Evolutionary conservation across 2,113 vertebrate genomes (phyloP).

Genomic region (Cranoglanis bouderius): DNA sequence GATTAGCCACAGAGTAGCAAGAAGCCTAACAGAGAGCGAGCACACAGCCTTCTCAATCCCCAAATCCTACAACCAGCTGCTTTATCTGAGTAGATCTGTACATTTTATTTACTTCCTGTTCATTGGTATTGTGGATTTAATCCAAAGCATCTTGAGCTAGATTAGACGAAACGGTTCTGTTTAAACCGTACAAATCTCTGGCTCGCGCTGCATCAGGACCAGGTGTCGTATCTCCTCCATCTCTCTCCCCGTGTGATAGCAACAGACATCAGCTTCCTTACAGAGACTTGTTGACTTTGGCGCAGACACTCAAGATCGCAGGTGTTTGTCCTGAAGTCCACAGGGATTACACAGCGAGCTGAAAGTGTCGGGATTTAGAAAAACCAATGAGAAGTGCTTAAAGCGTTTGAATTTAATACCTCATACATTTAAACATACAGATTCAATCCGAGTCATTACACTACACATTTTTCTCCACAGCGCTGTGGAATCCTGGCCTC

Average conservation of each 20-base stretch:
- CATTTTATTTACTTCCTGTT: neutral
- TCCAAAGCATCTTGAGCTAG: neutral
- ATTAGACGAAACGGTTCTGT: neutral
- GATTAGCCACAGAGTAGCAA: neutral
- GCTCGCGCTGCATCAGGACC: neutral
- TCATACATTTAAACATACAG: neutral
- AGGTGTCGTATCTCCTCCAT: constrained; percentile 22
- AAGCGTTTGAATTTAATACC: neutral
- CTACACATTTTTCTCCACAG: neutral
- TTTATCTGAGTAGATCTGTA: neutral
- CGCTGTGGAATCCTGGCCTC: neutral
- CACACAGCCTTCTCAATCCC: neutral
- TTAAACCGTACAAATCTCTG: neutral
- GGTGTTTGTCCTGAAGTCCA: neutral
- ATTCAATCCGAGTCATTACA: neutral
- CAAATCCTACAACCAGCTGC: neutral
- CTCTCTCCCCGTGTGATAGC: neutral
- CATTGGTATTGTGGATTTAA: neutral
- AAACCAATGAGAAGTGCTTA: neutral
- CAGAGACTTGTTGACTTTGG: neutral
- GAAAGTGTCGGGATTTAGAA: neutral
- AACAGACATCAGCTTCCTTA: neutral
- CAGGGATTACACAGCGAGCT: neutral
- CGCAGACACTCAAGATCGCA: neutral
- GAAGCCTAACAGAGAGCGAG: neutral